Evolutionary conservation across 2,888 invertebrate genomes (phyloP), one percentile per base, ranked within the genome.

Genomic region (Agelastica alni): DNA sequence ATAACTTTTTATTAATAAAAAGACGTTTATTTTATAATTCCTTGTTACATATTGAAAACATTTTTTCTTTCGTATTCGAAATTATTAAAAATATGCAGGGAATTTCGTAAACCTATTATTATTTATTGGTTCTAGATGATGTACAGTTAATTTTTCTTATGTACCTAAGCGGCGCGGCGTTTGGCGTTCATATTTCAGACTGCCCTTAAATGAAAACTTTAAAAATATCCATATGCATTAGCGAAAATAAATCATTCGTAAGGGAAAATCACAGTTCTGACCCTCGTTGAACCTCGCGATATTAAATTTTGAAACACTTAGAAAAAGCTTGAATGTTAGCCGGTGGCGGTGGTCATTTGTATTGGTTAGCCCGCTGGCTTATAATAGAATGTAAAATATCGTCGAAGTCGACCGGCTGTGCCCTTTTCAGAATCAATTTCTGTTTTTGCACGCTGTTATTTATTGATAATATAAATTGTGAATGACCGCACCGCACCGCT

Each of bases 381-480:
- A 70, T 70, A 72, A 72, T 70, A 69, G 70, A 71, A 72, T 68
- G 68, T 69, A 68, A 70, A 70, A 68, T 66, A 69, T 68, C 56
- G 60, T 26, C 51, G 45, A 48, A 52, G 48, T 54, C 62, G 63
- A 63, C 64, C 63, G 61, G 60, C 62, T 62, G 63, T 59, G 57
- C 59, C 62, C 67, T 61, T 61, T 63, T 67, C 60, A 49, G 59
- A 70, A 72, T 70, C 71, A 72, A 72, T 71, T 72, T 67, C 65
- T 66, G 67, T 69, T 70, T 68, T 66, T 67, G 62, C 54, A 51
- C 61, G 59, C 62, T 56, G 70, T 70, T 74, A 74, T 73, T 74
- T 74, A 74, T 73, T 67, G 72, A 70, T 72, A 73, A 69, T 70
- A 72, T 72, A 73, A 73, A 73, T 73, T 73, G 69, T 67, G 65